Evolutionary conservation across 2,113 vertebrate genomes (phyloP).

Genomic region (Oryzias celebensis): DNA sequence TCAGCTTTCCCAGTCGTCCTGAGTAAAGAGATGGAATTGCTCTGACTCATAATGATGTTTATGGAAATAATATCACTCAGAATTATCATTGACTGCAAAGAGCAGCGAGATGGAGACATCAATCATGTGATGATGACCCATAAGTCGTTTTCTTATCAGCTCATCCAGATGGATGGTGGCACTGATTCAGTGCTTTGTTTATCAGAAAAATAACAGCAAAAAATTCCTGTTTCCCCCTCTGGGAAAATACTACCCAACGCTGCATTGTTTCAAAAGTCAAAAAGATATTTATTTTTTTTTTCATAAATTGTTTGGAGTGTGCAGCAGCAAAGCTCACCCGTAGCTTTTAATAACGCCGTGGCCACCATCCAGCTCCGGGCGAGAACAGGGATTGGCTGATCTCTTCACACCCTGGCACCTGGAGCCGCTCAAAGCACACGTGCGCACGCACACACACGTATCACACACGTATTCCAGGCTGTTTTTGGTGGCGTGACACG

Average conservation of each 20-base stretch:
- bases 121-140: constrained; percentile 47
- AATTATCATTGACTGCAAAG: constrained; percentile 54
- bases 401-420: constrained; percentile 87
- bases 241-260: constrained; percentile 23
- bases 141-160: constrained; percentile 59
- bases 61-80: constrained; percentile 66
- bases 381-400: constrained; percentile 84
- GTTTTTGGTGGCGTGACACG: constrained; percentile 76
- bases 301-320: constrained; percentile 57
- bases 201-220: constrained; percentile 37
- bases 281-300: constrained; percentile 28
- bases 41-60: constrained; percentile 64
- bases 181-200: constrained; percentile 33
- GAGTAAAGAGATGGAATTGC: constrained; percentile 50
- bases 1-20: constrained; percentile 67
- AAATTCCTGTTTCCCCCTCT: constrained; percentile 23
- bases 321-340: constrained; percentile 81
- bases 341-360: constrained; percentile 93
- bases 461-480: constrained; percentile 10
- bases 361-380: constrained; percentile 88
- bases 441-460: constrained; percentile 4
- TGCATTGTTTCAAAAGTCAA: constrained; percentile 52
- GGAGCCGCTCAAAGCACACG: constrained; percentile 78
- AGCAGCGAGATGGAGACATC: constrained; percentile 56
- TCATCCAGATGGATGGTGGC: constrained; percentile 27